Evolutionary conservation across 2,797 vertebrate species (phyloP).

Genomic region (Mastacembelus armatus): DNA sequence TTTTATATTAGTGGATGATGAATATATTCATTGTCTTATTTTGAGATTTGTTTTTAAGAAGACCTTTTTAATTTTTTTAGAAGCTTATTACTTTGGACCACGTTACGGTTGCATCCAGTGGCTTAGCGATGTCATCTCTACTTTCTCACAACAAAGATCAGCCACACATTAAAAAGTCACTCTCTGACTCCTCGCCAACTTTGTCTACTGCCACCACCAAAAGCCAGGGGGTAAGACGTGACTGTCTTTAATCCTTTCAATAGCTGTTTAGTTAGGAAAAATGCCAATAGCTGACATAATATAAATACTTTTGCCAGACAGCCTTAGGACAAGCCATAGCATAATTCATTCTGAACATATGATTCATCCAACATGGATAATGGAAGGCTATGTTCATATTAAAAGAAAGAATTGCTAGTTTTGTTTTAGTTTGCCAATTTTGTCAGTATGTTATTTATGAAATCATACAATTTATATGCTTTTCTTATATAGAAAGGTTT

Average conservation of each 20-base stretch:
- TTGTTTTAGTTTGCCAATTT: background rate
- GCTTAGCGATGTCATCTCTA: slow-evolving; percentile 87
- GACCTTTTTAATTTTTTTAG: slow-evolving; percentile 14
- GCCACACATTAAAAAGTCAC: slow-evolving; percentile 82
- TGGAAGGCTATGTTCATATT: no score
- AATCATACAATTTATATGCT: no score
- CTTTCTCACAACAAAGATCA: slow-evolving; percentile 89
- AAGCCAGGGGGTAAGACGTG: slow-evolving; percentile 88
- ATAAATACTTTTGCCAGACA: slow-evolving; percentile 22
- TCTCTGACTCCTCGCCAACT: slow-evolving; percentile 87
- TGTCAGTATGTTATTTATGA: background rate
- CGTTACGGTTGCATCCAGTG: slow-evolving; percentile 46
- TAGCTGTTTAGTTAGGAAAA: slow-evolving; percentile 56
- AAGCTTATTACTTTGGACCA: slow-evolving; percentile 15
- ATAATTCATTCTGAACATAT: background rate
- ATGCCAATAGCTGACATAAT: slow-evolving; percentile 52
- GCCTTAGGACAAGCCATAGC: background rate
- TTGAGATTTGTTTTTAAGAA: background rate
- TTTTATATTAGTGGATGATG: background rate
- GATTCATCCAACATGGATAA: background rate
- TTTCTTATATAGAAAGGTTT: background rate
- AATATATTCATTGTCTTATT: background rate
- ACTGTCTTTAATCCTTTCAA: slow-evolving; percentile 18
- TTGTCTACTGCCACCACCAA: slow-evolving; percentile 86
- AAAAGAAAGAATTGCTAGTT: no score